Evolutionary conservation across 2,113 vertebrate genomes (phyloP).

Genomic region (Platysteira castanea): DNA sequence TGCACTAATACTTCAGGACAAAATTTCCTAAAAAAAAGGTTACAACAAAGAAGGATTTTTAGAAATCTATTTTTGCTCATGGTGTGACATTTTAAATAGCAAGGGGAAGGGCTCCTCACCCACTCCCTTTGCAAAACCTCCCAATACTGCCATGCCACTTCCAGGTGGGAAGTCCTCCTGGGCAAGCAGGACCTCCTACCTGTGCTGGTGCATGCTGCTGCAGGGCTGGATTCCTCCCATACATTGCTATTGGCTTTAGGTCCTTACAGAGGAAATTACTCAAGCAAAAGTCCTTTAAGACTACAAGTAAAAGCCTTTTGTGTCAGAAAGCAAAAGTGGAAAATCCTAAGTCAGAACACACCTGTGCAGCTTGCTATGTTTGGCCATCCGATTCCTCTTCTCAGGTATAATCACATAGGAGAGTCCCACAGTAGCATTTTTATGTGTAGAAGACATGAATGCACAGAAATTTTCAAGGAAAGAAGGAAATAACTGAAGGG

Average conservation of each 20-base stretch:
- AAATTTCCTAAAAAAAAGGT: not conserved
- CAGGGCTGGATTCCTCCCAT: not conserved
- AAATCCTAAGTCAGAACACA: not conserved
- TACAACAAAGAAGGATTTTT: not conserved
- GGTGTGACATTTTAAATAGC: not conserved
- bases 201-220: rapidly evolving
- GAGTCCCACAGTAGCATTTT: not conserved
- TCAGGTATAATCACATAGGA: not conserved
- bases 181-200: not conserved
- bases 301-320: not conserved
- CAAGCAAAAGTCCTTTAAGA: not conserved
- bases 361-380: not conserved
- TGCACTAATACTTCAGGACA: not conserved
- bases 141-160: rapidly evolving
- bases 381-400: not conserved
- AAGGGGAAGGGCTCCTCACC: not conserved
- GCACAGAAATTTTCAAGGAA: not conserved
- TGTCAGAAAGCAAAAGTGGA: rapidly evolving
- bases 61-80: not conserved
- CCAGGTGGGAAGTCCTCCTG: not conserved
- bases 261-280: not conserved
- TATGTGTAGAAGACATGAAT: not conserved
- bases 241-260: not conserved
- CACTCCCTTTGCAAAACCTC: not conserved
- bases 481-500: not conserved